Base-by-base conservation (phyloP, 2,113 vertebrate species). In the Saccopteryx leptura region DNA sequence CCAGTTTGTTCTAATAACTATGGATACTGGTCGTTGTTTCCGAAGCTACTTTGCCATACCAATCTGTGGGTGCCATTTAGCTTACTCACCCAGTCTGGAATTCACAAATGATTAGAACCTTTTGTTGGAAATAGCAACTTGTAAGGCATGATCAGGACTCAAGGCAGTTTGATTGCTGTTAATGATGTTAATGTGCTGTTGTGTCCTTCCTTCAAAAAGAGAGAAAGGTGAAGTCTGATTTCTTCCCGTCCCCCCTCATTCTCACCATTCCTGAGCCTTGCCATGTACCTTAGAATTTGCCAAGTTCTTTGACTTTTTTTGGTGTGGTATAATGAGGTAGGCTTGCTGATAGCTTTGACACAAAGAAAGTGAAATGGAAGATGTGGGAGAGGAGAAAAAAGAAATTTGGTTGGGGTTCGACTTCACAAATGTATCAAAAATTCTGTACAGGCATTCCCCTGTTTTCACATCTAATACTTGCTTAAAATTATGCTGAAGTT, bases 31-130 rank as follows among this genome's bases (percentile, higher is more conserved):
- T 84, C 88, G 76, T 81, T 90, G 7, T 92, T 97, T 91, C 46
- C 86, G 31, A 91, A 91, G 52, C 18, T 69, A 31, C 52, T 95
- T 31, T 83, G 46, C 23, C 9, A 56, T 86, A 54, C 8, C 28
- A 87, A 60, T 92, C 21, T 12, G 71, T 90, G 12, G 13, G 48
- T 91, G 81, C 23, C 63, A 24, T 88, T 83, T 31, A 94, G 19
- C 50, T 33, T 93, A 85, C 75, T 95, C 5, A 74, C 9, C 92
- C n/a, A 91, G 33, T 88, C 14, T 87, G 72, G 54, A 96, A 92
- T 92, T 96, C 91, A 90, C 19, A 92, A 66, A 63, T 74, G 46
- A 88, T 65, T 91, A 89, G 83, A 84, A 90, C 9, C 31, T 75
- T 86, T 87, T 84, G 61, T 66, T 85, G 50, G 71, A 68, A 92